A percentile compares a stretch with the other conserved stretches of the same genome.
phyloP scores from a whole-genome alignment of 2,113 vertebrate genomes.

The Gulo gulo region DNA sequence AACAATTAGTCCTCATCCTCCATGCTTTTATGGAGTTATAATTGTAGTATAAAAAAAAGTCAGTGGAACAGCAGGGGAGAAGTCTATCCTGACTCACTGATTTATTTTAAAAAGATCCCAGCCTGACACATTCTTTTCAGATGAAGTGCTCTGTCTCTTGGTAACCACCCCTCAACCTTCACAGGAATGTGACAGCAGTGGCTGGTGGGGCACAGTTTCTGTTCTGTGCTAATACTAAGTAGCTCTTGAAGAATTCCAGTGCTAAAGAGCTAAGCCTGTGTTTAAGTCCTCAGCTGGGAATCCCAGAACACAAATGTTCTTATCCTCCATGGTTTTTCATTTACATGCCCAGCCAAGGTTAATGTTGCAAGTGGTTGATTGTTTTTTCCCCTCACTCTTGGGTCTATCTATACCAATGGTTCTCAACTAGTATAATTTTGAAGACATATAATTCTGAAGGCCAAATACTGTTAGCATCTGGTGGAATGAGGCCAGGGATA shows the following conservation, averaged over 20 bases:
- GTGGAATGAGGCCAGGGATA: neutral
- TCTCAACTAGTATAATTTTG: neutral
- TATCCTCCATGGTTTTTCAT: neutral
- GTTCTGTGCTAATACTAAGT: neutral
- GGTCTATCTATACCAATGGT: neutral
- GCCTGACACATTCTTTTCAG: slow-evolving; percentile 54
- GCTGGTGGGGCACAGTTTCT: neutral
- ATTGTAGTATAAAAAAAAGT: slow-evolving; percentile 9
- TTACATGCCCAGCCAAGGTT: neutral
- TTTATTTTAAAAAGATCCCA: slow-evolving; percentile 55
- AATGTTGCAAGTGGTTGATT: neutral
- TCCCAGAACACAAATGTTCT: neutral
- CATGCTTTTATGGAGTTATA: slow-evolving; percentile 25
- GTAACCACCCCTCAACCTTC: slow-evolving; percentile 54
- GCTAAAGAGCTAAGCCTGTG: slow-evolving; percentile 14
- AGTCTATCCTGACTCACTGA: slow-evolving; percentile 44
- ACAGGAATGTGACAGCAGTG: slow-evolving; percentile 50
- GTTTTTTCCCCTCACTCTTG: neutral
- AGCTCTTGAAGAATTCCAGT: slow-evolving; percentile 53
- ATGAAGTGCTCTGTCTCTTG: slow-evolving; percentile 57
- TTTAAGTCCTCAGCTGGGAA: slow-evolving; percentile 18
- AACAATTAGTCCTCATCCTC: neutral
- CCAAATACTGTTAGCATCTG: neutral
- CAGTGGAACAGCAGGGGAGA: neutral
- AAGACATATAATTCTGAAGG: neutral